These are phyloP conservation scores for Drosophila eohydei DNA, from an alignment of 2,888 invertebrate genomes.

Conservation along the genomic window DNA sequence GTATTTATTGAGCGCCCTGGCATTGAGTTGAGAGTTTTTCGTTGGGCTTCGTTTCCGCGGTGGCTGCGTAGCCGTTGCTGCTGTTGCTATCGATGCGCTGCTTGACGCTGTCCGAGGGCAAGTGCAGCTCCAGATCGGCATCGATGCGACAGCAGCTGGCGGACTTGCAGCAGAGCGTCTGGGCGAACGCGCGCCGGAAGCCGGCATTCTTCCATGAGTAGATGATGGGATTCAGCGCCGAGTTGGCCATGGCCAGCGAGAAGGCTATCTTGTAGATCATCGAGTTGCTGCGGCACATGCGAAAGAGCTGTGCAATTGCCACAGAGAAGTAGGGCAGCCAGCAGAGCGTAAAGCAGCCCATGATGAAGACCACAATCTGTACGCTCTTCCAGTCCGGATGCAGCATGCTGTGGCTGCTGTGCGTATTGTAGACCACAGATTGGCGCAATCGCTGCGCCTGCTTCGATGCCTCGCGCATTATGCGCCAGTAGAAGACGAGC, in stretches of 20 bases:
- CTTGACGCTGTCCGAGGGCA: conserved; percentile 66
- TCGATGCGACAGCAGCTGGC: conserved; percentile 61
- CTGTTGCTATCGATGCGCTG: conserved; percentile 56
- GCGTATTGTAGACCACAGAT: conserved; percentile 86
- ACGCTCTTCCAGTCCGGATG: conserved; percentile 90
- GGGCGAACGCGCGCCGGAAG: conserved; percentile 90
- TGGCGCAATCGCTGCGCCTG: conserved; percentile 89
- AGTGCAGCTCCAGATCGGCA: conserved; percentile 42
- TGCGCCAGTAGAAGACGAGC: conserved; percentile 91
- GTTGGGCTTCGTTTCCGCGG: conserved; percentile 8
- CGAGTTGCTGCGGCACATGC: conserved; percentile 86
- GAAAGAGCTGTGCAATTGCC: conserved; percentile 87
- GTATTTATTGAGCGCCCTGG: conserved; percentile 29
- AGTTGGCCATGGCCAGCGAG: conserved; percentile 91
- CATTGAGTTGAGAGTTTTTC: conserved; percentile 51
- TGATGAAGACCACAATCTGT: conserved; percentile 91
- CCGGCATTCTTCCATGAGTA: conserved; percentile 94
- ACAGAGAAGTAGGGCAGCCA: conserved; percentile 93
- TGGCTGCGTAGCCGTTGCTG: not conserved
- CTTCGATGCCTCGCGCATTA: conserved; percentile 91
- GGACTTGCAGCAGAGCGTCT: conserved; percentile 87
- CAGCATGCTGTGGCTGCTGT: conserved; percentile 68
- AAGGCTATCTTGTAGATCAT: conserved; percentile 88
- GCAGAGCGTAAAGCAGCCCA: conserved; percentile 92
- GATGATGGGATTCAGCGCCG: conserved; percentile 92